Conservation (phyloP, 2,888 invertebrate genomes). For the Antheraea yamamai region DNA sequence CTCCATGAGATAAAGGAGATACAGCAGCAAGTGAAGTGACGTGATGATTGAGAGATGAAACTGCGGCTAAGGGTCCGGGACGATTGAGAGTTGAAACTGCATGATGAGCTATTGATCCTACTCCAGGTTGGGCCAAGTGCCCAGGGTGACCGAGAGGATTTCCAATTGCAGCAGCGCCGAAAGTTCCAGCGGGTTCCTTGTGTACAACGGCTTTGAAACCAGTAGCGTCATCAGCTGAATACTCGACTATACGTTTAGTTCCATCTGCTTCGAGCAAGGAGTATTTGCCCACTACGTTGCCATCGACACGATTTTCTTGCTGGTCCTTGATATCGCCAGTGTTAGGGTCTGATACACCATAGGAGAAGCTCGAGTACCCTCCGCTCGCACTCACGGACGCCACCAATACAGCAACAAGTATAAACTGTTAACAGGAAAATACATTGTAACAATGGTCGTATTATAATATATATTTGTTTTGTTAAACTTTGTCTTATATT, state of each 20-base stretch:
- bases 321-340: conserved; percentile 71
- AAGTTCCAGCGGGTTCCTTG: conserved; percentile 52
- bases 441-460: not conserved
- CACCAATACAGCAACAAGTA: conserved; percentile 52
- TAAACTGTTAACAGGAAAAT: conserved; percentile 55
- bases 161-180: conserved; percentile 35
- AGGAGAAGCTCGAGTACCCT: conserved; percentile 61
- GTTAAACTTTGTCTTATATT: not conserved
- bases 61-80: not conserved
- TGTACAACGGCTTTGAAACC: conserved; percentile 64
- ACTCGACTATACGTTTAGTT: conserved; percentile 82
- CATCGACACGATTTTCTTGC: conserved; percentile 82
- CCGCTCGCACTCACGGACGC: conserved; percentile 50
- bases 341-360: conserved; percentile 63
- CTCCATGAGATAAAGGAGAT: conserved; percentile 26
- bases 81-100: not conserved
- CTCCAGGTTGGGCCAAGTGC: conserved; percentile 27
- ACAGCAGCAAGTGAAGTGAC: not conserved
- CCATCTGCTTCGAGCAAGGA: conserved; percentile 81
- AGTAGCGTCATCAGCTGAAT: conserved; percentile 60
- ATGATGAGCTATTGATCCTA: not conserved
- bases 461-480: not conserved
- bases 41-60: conserved; percentile 9
- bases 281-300: conserved; percentile 79
- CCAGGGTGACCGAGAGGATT: conserved; percentile 27